Evolutionary conservation across 2,113 vertebrate species (phyloP).

Genomic region (Crotalus helleri): DNA sequence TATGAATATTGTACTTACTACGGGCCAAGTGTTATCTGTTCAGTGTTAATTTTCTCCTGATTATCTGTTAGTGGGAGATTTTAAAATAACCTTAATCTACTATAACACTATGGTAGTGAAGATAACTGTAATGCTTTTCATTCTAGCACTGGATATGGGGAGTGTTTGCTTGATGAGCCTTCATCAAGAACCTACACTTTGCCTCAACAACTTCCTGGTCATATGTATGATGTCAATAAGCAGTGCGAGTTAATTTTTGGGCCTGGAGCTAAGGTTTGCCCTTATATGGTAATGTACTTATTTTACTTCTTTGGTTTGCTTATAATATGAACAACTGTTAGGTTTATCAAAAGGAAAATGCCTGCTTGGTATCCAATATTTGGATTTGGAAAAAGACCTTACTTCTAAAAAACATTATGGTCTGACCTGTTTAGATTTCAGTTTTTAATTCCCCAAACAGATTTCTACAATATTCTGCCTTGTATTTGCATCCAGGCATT

Average conservation of each 20-base stretch:
- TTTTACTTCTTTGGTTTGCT: slow-evolving; percentile 38
- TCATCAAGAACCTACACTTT: slow-evolving; percentile 85
- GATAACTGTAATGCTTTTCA: slow-evolving; percentile 63
- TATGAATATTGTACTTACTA: background rate
- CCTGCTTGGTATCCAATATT: background rate
- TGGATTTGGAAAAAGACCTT: background rate
- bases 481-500: background rate
- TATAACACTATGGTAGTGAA: background rate
- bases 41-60: background rate
- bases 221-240: slow-evolving; percentile 93
- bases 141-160: slow-evolving; percentile 94
- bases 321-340: background rate
- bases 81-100: background rate
- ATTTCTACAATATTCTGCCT: background rate
- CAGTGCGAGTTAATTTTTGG: slow-evolving; percentile 99
- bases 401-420: background rate
- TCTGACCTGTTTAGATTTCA: background rate
- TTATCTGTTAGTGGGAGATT: background rate
- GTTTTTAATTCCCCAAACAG: background rate
- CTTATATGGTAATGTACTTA: slow-evolving; percentile 89
- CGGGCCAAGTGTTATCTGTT: background rate
- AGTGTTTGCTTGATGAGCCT: slow-evolving; percentile 95
- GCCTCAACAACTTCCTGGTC: slow-evolving; percentile 88
- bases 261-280: slow-evolving; percentile 94
- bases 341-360: background rate